phyloP scores from a whole-genome alignment of 2,113 vertebrate genomes.

The Aramus guarauna region DNA sequence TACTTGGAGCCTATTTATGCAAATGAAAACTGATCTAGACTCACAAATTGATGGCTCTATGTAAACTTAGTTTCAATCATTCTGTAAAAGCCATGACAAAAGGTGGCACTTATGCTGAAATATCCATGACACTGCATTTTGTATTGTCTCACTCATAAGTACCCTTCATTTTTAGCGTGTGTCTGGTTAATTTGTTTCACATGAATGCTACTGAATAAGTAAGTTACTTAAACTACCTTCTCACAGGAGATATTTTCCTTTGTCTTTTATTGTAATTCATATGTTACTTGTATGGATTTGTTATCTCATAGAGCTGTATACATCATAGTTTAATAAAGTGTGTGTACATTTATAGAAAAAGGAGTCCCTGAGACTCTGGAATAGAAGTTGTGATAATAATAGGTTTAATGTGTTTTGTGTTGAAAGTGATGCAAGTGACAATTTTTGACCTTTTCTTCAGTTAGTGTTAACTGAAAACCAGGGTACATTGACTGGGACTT shows the following conservation, averaged over 20 bases:
- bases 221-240: conserved; percentile 1
- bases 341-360: background rate
- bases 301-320: background rate
- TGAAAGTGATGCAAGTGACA: background rate
- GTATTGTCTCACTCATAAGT: background rate
- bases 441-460: background rate
- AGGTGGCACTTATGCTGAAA: background rate
- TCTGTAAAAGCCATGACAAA: background rate
- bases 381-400: background rate
- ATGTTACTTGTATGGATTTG: background rate
- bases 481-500: background rate
- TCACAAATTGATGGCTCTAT: conserved; percentile 42
- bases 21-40: conserved; percentile 69
- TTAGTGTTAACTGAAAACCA: background rate
- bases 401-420: background rate
- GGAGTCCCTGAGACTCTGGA: background rate
- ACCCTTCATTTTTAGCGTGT: background rate
- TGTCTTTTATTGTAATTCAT: background rate
- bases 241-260: background rate
- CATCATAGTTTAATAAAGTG: background rate
- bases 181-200: conserved; percentile 3
- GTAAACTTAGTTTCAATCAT: conserved; percentile 40
- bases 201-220: background rate
- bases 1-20: conserved; percentile 64
- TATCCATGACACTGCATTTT: background rate